Evolutionary conservation across 2,888 invertebrate genomes (phyloP).

Genomic region (Chamaedrilus cognettii): DNA sequence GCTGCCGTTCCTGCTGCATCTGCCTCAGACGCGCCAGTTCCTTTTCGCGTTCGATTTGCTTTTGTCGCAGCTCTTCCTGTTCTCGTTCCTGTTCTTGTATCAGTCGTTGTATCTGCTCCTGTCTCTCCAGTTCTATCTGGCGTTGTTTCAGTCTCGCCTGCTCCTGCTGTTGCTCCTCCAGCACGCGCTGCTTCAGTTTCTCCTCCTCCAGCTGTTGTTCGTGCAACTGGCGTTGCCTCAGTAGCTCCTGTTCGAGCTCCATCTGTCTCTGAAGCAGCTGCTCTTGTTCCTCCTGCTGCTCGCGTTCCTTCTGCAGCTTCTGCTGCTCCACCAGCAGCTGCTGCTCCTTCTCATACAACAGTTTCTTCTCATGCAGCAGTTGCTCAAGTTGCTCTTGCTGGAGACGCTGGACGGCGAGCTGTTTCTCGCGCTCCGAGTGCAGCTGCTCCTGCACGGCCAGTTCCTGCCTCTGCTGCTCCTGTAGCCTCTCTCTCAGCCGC

Average conservation of each 20-base stretch:
- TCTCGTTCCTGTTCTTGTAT: too few species aligned
- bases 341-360: background rate
- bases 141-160: background rate
- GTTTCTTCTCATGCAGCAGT: background rate
- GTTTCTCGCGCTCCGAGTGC: too few species aligned
- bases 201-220: too few species aligned
- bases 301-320: too few species aligned
- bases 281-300: background rate
- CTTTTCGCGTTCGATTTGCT: too few species aligned
- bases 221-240: background rate
- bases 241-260: background rate
- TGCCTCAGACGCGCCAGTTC: too few species aligned
- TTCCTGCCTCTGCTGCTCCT: background rate
- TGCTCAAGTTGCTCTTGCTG: background rate
- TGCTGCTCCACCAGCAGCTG: background rate
- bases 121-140: background rate
- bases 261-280: background rate
- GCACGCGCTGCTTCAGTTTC: background rate
- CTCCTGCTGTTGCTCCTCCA: background rate
- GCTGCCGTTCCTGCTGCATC: too few species aligned
- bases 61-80: too few species aligned
- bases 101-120: too few species aligned
- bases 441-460: too few species aligned
- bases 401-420: too few species aligned
- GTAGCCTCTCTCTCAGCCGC: background rate